Conservation (phyloP, 2,888 invertebrate species). For the Embidobia sp. region DNA sequence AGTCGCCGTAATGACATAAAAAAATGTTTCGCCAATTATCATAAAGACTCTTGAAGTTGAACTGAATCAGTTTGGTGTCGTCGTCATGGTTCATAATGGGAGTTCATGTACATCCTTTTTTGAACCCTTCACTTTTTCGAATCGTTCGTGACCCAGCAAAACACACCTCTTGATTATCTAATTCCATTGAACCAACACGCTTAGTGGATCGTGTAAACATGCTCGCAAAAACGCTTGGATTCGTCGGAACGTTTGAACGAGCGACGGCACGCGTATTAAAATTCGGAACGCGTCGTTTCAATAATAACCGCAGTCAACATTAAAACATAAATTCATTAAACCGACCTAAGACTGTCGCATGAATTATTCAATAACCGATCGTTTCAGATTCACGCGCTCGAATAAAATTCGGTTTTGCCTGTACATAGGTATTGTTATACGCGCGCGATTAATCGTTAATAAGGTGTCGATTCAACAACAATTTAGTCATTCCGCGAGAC, state of each 20-base stretch:
- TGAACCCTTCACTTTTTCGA: too few relatives aligned
- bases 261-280: slow-evolving; percentile 1
- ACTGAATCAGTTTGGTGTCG: slow-evolving; percentile 4
- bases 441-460: slow-evolving; percentile 56
- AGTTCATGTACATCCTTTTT: too few relatives aligned
- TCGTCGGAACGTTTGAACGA: slow-evolving; percentile 7
- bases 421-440: slow-evolving; percentile 41
- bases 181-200: slow-evolving; percentile 16
- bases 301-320: slow-evolving; percentile 26
- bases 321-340: slow-evolving; percentile 52
- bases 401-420: slow-evolving; percentile 39
- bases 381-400: slow-evolving; percentile 13
- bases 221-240: background rate
- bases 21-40: slow-evolving; percentile 21
- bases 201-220: slow-evolving; percentile 29
- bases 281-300: slow-evolving; percentile 25
- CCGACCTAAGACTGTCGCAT: slow-evolving; percentile 20
- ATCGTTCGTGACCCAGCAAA: slow-evolving; percentile 1
- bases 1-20: background rate
- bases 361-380: slow-evolving; percentile 43
- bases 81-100: too few relatives aligned
- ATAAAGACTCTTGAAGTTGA: slow-evolving; percentile 19
- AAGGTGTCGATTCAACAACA: slow-evolving; percentile 56
- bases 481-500: slow-evolving; percentile 27
- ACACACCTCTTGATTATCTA: slow-evolving; percentile 36